Conservation (phyloP, 2,888 invertebrate species). For the Anthoptus insignis region DNA sequence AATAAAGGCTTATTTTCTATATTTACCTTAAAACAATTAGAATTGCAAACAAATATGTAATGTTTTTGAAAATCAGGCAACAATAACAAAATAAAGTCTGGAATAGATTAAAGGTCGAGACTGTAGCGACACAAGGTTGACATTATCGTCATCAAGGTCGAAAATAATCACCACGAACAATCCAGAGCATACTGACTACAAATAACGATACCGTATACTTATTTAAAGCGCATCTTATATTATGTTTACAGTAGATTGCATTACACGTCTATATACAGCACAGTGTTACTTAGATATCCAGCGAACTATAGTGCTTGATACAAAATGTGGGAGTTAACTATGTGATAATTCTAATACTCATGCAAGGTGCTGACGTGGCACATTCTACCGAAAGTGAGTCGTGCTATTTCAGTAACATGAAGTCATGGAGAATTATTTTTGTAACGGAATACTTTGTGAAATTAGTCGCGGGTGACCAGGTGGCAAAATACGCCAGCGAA, state of each 20-base stretch:
- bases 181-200: conserved; percentile 61
- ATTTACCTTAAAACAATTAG: no score
- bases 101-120: conserved; percentile 62
- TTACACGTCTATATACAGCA: neutral
- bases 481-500: no score
- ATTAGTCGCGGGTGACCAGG: conserved; percentile 78
- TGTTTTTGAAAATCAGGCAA: conserved; percentile 13
- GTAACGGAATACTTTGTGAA: conserved; percentile 73
- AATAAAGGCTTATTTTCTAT: no score
- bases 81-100: conserved; percentile 60
- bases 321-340: no score
- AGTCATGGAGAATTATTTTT: conserved; percentile 80
- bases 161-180: conserved; percentile 69
- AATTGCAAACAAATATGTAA: no score
- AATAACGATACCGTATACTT: conserved; percentile 64
- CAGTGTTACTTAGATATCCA: no score
- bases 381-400: conserved; percentile 56
- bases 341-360: conserved; percentile 17
- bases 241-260: neutral
- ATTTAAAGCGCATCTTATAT: conserved; percentile 51
- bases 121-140: conserved; percentile 75
- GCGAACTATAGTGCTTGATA: no score
- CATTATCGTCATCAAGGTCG: conserved; percentile 82
- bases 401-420: conserved; percentile 78
- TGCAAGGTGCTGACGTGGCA: conserved; percentile 45